Evolutionary conservation across 92 coral and sea anemone species (phyloP).

Genomic region (Umimayanthus kanabou): DNA sequence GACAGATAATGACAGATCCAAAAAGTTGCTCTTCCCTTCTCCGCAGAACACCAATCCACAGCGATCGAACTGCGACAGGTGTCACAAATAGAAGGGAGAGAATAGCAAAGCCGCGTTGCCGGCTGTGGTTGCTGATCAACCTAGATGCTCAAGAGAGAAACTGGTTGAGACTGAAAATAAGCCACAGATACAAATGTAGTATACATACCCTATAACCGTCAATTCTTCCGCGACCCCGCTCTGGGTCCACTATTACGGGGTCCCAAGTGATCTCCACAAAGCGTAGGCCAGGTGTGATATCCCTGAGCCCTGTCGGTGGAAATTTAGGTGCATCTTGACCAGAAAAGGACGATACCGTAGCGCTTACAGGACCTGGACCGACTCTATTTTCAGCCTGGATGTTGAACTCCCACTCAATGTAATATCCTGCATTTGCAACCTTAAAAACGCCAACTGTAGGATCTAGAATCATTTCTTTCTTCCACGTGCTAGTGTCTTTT

Average conservation of each 20-base stretch:
- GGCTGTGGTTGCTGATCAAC: too few relatives aligned
- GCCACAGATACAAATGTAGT: background rate
- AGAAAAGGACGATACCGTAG: conserved; percentile 53
- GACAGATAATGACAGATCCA: background rate
- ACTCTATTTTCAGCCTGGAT: conserved; percentile 61
- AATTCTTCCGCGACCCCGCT: conserved; percentile 61
- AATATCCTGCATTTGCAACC: conserved; percentile 75
- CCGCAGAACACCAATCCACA: too few relatives aligned
- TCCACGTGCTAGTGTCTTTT: background rate
- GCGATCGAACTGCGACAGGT: too few relatives aligned
- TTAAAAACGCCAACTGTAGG: conserved; percentile 25
- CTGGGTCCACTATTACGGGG: conserved; percentile 46
- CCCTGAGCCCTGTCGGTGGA: conserved; percentile 49
- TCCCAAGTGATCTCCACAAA: conserved; percentile 66
- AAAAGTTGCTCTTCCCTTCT: too few relatives aligned
- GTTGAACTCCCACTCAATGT: conserved; percentile 70
- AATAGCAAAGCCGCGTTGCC: too few relatives aligned
- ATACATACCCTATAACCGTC: conserved; percentile 82
- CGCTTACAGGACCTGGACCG: conserved; percentile 64
- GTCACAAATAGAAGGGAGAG: too few relatives aligned
- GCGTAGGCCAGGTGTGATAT: conserved; percentile 52
- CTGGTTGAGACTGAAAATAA: background rate
- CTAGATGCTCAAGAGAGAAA: too few relatives aligned
- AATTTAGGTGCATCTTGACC: conserved; percentile 82
- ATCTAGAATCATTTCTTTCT: conserved; percentile 8